Conservation (phyloP, 2,797 vertebrate species). For the Channallabes apus region DNA sequence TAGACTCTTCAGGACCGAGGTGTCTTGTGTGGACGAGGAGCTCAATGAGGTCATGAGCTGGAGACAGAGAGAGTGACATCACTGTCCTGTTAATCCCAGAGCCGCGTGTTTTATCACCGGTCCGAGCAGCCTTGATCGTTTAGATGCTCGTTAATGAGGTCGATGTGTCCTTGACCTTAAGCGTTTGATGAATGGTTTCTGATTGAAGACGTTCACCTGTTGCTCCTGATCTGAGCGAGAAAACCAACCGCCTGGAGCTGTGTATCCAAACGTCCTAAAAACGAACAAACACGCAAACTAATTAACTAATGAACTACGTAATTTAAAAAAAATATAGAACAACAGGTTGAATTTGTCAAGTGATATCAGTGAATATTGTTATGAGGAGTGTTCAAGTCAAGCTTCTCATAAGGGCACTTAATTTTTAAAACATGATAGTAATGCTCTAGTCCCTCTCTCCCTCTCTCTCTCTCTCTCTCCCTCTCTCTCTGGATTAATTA, state of each 20-base stretch:
- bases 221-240: neutral
- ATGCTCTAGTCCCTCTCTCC: too few relatives aligned
- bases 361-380: too few relatives aligned
- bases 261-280: neutral
- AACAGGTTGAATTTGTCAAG: too few relatives aligned
- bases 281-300: too few relatives aligned
- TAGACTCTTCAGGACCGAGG: too few relatives aligned
- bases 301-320: too few relatives aligned
- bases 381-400: too few relatives aligned
- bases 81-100: neutral
- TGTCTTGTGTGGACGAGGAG: neutral
- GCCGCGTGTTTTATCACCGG: neutral
- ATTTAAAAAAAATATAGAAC: too few relatives aligned
- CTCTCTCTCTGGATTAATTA: too few relatives aligned
- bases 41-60: slow-evolving; percentile 3
- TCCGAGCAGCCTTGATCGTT: neutral
- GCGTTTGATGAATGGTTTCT: slow-evolving; percentile 41
- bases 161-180: slow-evolving; percentile 44
- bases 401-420: too few relatives aligned
- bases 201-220: neutral
- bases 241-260: neutral
- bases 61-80: neutral
- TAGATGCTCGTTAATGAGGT: slow-evolving; percentile 34
- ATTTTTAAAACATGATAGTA: too few relatives aligned
- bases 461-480: too few relatives aligned